Evolutionary conservation across 2,797 vertebrate species (phyloP).

Genomic region (Cyclopterus lumpus): DNA sequence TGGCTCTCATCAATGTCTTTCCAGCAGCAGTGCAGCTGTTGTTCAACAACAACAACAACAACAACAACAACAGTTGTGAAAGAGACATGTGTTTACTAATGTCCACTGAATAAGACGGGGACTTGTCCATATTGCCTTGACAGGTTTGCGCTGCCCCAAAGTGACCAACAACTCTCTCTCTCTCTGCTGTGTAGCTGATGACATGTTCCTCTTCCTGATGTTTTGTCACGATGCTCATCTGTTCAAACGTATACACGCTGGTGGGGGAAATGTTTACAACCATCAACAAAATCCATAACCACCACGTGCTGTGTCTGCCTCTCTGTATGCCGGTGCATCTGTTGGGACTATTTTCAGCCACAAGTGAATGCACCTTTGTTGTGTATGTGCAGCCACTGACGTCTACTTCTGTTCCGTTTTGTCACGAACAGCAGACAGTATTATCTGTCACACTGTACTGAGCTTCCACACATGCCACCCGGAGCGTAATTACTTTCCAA

Average conservation of each 20-base stretch:
- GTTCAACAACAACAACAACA: no score
- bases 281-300: background rate
- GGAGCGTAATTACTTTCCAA: constrained; percentile 42
- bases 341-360: background rate
- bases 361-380: background rate
- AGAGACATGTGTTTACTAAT: background rate
- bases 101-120: background rate
- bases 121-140: no score
- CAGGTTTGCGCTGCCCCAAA: no score
- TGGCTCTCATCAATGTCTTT: background rate
- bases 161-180: no score
- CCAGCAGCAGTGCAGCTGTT: background rate
- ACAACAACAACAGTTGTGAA: background rate
- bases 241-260: background rate
- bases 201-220: background rate
- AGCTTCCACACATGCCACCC: constrained; percentile 37
- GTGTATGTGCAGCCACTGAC: background rate
- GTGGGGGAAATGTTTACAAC: background rate
- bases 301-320: background rate
- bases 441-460: constrained; percentile 28
- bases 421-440: constrained; percentile 1
- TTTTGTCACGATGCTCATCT: background rate
- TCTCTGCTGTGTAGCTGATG: background rate
- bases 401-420: background rate
- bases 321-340: background rate